Evolutionary conservation across 1,140 invertebrate species (phyloP), one percentile per base, ranked within the genome.

Genomic region (Meloidogyne chitwoodi): DNA sequence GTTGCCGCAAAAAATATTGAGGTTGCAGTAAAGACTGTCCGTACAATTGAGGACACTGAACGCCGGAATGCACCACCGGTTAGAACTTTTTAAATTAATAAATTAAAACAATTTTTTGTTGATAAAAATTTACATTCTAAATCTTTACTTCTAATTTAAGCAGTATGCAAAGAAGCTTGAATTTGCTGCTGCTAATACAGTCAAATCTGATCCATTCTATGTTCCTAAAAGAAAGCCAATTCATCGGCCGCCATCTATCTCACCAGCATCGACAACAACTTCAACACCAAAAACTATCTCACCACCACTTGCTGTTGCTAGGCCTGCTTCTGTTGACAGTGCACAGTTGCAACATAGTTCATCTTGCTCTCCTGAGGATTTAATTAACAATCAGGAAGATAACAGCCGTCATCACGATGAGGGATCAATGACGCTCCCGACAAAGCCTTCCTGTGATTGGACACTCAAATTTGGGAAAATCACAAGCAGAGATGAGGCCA

Each of bases 271-370:
- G n/a, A 73, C 71, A 16, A 61, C 71, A 14, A 63, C 71, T 73
- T 73, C 56, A 27, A 73, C 71, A 10, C 71, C 71, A 27, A 73
- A 73, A 29, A 73, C 71, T 14, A 73, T 73, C 24, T 73, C 71
- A 5, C 71, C 71, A 64, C 71, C 71, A 19, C 34, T 72, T 56
- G 44, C 65, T 19, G 22, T 73, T 14, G 71, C 34, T 27, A 61
- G 71, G 14, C 71, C 71, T 16, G 22, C 41, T n/a, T 73, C 71
- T 31, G 71, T 73, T n/a, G 71, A 73, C 48, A 73, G 71, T 64
- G 22, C 44, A 22, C 48, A 56, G 6, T 64, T 73, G 12, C 71
- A 73, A 14, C 71, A 73, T 34, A 73, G 71, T 63, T 73, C 71
- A 5, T 73, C 71, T 29, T 73, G 71, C 38, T 73, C 71, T 31